phyloP scores from a whole-genome alignment of 2,113 vertebrate genomes.

The Rhynchomys soricoides region DNA sequence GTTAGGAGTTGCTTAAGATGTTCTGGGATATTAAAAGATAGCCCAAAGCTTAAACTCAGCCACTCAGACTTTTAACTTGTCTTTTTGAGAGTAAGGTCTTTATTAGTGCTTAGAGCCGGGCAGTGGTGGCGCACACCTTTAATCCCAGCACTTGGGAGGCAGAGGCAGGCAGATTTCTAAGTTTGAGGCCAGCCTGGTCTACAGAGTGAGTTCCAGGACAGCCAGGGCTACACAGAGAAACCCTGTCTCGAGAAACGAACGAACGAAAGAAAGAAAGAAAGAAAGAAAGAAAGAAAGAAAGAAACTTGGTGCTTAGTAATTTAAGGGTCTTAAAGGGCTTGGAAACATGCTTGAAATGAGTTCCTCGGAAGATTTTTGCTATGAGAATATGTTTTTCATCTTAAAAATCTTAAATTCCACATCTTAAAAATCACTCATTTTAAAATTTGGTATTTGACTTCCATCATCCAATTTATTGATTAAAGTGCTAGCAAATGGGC shows the following conservation, averaged over 20 bases:
- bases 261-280: no score
- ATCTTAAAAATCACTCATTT: slow-evolving; percentile 62
- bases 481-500: slow-evolving; percentile 45
- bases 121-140: no score
- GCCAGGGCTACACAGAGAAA: no score
- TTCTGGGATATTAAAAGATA: slow-evolving; percentile 60
- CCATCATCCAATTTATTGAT: slow-evolving; percentile 43
- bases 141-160: no score
- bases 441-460: slow-evolving; percentile 42
- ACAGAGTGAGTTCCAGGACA: no score
- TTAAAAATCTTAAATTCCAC: slow-evolving; percentile 61
- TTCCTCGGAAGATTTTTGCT: slow-evolving; percentile 60
- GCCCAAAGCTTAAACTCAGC: slow-evolving; percentile 53
- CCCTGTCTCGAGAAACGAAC: no score
- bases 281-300: no score
- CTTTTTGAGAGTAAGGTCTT: slow-evolving; percentile 43
- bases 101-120: no score
- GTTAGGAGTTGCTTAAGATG: slow-evolving; percentile 70
- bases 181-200: no score
- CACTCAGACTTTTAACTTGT: slow-evolving; percentile 45
- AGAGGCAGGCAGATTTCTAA: no score
- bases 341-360: slow-evolving; percentile 58
- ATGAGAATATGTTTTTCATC: slow-evolving; percentile 55
- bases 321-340: slow-evolving; percentile 52
- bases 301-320: slow-evolving; percentile 58